phyloP scores from a whole-genome alignment of 2,888 invertebrate species.

The Parapristionchus giblindavisi region DNA sequence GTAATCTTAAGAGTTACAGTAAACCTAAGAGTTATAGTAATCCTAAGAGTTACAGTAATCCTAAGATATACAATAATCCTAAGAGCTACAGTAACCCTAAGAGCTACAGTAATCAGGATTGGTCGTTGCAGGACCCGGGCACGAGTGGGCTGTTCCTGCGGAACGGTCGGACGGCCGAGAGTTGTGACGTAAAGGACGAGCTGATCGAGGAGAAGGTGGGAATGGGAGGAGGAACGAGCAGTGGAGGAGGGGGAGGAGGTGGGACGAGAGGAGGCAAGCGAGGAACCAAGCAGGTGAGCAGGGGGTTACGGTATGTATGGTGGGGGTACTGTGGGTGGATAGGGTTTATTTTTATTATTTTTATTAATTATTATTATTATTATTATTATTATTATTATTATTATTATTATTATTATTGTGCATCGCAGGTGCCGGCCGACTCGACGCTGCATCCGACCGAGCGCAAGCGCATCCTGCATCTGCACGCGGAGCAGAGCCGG shows the following conservation, averaged over 20 bases:
- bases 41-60: no score
- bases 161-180: no score
- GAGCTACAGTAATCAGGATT: no score
- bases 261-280: not conserved
- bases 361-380: not conserved
- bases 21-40: no score
- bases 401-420: not conserved
- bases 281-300: conserved; percentile 21
- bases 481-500: conserved; percentile 69
- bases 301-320: not conserved
- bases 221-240: not conserved
- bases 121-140: no score
- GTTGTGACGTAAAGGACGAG: no score
- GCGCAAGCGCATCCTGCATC: conserved; percentile 67
- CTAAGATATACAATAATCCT: no score
- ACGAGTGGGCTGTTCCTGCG: no score
- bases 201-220: conserved; percentile 30
- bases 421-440: conserved; percentile 57
- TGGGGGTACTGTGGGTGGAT: not conserved
- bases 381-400: conserved; percentile 1
- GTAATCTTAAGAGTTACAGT: no score
- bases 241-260: not conserved
- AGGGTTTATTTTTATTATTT: not conserved
- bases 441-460: conserved; percentile 67
- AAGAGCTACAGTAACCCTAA: no score